Base-by-base conservation (phyloP, 2,888 invertebrate species). In the Lycia hirtaria region DNA sequence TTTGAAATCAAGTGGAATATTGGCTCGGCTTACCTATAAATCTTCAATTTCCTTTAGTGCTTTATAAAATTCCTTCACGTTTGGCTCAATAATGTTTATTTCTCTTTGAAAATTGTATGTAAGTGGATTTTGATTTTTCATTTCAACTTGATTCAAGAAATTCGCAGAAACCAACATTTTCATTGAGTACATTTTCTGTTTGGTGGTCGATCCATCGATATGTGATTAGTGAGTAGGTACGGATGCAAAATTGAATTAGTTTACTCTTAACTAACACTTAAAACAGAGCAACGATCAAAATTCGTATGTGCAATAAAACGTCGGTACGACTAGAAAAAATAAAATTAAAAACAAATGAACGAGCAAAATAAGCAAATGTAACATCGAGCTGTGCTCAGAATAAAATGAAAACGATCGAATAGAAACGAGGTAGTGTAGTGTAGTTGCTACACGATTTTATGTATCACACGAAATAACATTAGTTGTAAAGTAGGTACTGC, bases 361-460 rank as follows among this genome's bases (percentile, higher is more conserved):
- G 87, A 88, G 83, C 88, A 88, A 86, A 81, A 60, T 71, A 84
- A 84, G 81, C 83, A 78, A 82, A 81, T 71, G 71, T 80, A 80
- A 77, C 71, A 75, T 62, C 76, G 91, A 92, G 90, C 89, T 88
- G 85, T 67, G 91, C 91, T 88, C 90, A 78, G 73, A 69, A 78
- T 73, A 69, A 73, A 71, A 56, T 73, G 66, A 68, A 79, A 82
- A 80, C 72, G 72, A 72, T 75, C 68, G 70, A 78, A 74, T 78
- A 81, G 76, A 84, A 80, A 84, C 85, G 88, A 91, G 89, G 88
- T 88, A 88, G 87, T 88, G 88, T 88, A 88, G 87, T 88, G 88
- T 88, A 89, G 88, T 88, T 86, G 77, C 90, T 89, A 91, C 90
- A 90, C 88, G 77, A 81, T 69, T 75, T 61, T 75, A 81, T 76